Conservation (phyloP, 2,113 vertebrate species). For the Trinectes maculatus region DNA sequence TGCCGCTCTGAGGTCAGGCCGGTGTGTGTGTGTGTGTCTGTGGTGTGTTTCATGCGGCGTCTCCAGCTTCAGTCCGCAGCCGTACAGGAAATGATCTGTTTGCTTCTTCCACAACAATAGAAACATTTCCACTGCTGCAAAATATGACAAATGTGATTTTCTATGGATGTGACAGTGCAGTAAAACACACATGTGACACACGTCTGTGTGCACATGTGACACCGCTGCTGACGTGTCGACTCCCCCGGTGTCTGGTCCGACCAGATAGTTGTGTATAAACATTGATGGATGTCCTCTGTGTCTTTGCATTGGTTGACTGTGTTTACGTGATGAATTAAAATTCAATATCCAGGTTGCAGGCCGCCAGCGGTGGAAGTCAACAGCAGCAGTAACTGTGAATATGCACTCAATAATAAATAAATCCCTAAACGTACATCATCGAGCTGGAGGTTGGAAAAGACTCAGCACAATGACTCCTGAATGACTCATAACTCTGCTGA, state of each 20-base stretch:
- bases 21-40: not conserved
- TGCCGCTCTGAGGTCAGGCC: not conserved
- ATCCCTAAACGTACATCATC: not conserved
- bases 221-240: slow-evolving; percentile 33
- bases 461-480: slow-evolving; percentile 1
- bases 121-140: slow-evolving; percentile 15
- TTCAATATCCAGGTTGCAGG: slow-evolving; percentile 22
- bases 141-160: slow-evolving; percentile 29
- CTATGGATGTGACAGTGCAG: slow-evolving; percentile 30
- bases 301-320: slow-evolving; percentile 28
- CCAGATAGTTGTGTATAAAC: no score
- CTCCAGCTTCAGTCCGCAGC: no score
- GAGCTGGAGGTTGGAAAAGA: slow-evolving; percentile 6
- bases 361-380: slow-evolving; percentile 23
- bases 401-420: slow-evolving; percentile 20
- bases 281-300: slow-evolving; percentile 28
- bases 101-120: slow-evolving; percentile 9
- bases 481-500: no score
- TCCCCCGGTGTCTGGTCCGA: slow-evolving; percentile 2
- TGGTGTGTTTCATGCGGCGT: no score
- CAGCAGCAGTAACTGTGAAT: slow-evolving; percentile 4
- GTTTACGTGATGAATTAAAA: slow-evolving; percentile 51
- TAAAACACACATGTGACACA: slow-evolving; percentile 21
- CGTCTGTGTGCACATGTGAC: slow-evolving; percentile 11
- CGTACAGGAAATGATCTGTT: slow-evolving; percentile 24